Conservation (phyloP, 2,113 vertebrate species). For the Lasiurus cinereus region DNA sequence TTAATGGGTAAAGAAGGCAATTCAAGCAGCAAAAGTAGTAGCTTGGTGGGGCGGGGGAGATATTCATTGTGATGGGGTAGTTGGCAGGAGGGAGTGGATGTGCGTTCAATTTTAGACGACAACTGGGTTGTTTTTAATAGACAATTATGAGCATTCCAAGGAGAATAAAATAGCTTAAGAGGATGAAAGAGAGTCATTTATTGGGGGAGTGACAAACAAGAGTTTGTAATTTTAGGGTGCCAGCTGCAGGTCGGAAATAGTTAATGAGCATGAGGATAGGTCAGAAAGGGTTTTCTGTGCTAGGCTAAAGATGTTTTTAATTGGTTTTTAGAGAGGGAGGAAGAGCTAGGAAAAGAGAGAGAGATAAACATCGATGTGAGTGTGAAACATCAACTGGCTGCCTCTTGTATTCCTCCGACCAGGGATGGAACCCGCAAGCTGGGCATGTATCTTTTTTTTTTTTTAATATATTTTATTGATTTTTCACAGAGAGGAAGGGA, state of each 20-base stretch:
- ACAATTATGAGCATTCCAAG: neutral
- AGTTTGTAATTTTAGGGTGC: neutral
- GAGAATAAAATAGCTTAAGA: slow-evolving; percentile 25
- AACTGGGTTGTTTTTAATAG: slow-evolving; percentile 24
- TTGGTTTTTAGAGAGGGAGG: too few species aligned
- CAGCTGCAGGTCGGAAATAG: neutral
- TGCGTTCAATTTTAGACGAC: slow-evolving; percentile 1
- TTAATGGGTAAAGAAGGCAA: neutral
- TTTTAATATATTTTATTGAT: too few species aligned
- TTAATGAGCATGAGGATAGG: neutral
- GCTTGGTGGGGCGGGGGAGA: neutral
- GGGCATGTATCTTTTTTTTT: neutral
- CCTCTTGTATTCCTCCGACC: too few species aligned
- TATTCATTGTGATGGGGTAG: neutral
- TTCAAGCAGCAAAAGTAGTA: neutral
- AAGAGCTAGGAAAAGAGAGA: too few species aligned
- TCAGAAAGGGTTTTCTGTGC: neutral
- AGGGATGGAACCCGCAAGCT: too few species aligned
- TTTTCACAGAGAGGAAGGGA: too few species aligned
- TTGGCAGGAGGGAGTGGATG: neutral
- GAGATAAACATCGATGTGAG: too few species aligned
- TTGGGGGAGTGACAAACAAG: neutral
- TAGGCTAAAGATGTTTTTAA: neutral
- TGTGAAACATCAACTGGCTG: too few species aligned
- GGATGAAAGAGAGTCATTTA: neutral